Conservation (phyloP, 2,888 invertebrate species). For the Drosophila histrio region DNA sequence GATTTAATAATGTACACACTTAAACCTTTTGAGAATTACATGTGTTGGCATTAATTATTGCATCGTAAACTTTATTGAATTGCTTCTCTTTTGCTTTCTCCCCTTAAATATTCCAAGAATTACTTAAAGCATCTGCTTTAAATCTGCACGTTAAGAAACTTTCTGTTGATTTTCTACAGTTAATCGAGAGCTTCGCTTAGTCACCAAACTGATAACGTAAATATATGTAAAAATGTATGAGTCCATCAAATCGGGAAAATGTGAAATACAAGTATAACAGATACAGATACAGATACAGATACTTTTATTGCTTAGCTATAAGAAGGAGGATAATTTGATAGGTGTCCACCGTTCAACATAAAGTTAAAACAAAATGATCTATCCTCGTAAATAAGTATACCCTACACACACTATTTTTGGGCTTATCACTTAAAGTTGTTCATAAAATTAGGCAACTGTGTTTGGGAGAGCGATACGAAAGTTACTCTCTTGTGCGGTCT, state of each 20-base stretch:
- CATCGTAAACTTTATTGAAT: neutral
- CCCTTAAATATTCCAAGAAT: neutral
- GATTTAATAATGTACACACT: neutral
- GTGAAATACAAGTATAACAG: neutral
- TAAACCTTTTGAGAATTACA: neutral
- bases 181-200: conserved; percentile 3
- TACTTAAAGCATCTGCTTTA: neutral
- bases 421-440: conserved; percentile 42
- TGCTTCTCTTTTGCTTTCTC: neutral
- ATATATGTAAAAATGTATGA: conserved; percentile 1
- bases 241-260: conserved; percentile 20
- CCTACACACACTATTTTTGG: conserved; percentile 7
- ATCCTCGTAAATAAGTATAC: neutral
- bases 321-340: neutral
- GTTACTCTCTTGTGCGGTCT: conserved; percentile 8
- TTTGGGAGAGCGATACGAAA: conserved; percentile 3
- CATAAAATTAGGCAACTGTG: conserved; percentile 13
- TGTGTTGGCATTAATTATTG: neutral
- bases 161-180: neutral
- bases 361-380: neutral
- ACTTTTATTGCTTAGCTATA: neutral
- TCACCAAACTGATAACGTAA: conserved; percentile 21
- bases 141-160: neutral
- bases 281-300: neutral
- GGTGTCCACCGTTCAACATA: neutral